A percentile compares a stretch with the other conserved stretches of the same genome.
phyloP scores from a whole-genome alignment of 2,888 invertebrate genomes.

The Drosophila setosimentum region DNA sequence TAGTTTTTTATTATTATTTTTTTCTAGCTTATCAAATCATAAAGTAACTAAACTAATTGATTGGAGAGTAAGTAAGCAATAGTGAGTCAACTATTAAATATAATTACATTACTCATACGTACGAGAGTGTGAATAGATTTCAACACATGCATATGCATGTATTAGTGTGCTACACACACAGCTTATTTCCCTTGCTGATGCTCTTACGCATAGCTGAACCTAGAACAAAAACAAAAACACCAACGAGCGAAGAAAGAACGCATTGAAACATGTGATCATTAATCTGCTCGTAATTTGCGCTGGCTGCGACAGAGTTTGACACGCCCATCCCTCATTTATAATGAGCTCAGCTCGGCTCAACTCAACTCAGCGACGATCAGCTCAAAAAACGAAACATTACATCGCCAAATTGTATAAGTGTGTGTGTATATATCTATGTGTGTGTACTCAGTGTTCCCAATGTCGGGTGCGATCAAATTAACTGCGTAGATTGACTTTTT shows the following conservation, averaged over 20 bases:
- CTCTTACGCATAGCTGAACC: slow-evolving; percentile 69
- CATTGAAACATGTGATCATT: slow-evolving; percentile 72
- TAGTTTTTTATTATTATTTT: not conserved
- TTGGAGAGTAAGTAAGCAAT: slow-evolving; percentile 1
- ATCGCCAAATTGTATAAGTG: slow-evolving; percentile 54
- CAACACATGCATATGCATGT: slow-evolving; percentile 26
- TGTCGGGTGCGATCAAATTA: slow-evolving; percentile 64
- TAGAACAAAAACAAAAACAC: slow-evolving; percentile 25
- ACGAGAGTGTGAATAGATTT: slow-evolving; percentile 25
- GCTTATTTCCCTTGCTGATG: slow-evolving; percentile 45
- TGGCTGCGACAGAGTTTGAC: slow-evolving; percentile 63
- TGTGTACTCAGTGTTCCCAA: slow-evolving; percentile 10
- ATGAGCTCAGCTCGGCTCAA: slow-evolving; percentile 60
- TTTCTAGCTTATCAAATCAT: slow-evolving; percentile 5
- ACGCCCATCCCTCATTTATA: slow-evolving; percentile 67
- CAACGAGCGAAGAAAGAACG: slow-evolving; percentile 49
- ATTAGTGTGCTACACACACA: slow-evolving; percentile 10
- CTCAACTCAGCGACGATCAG: slow-evolving; percentile 24
- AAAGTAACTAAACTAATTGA: slow-evolving; percentile 5
- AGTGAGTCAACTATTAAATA: slow-evolving; percentile 5
- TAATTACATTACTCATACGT: slow-evolving; percentile 9
- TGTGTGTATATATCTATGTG: slow-evolving; percentile 10
- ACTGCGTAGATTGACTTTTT: slow-evolving; percentile 66
- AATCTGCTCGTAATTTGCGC: slow-evolving; percentile 70
- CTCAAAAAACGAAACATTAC: slow-evolving; percentile 50